Percentiles rank a stretch among this genome's conserved stretches.
These are phyloP conservation scores for Pomatorhinus ruficollis DNA, from an alignment of 2,113 vertebrate genomes.

Conservation along the genomic window DNA sequence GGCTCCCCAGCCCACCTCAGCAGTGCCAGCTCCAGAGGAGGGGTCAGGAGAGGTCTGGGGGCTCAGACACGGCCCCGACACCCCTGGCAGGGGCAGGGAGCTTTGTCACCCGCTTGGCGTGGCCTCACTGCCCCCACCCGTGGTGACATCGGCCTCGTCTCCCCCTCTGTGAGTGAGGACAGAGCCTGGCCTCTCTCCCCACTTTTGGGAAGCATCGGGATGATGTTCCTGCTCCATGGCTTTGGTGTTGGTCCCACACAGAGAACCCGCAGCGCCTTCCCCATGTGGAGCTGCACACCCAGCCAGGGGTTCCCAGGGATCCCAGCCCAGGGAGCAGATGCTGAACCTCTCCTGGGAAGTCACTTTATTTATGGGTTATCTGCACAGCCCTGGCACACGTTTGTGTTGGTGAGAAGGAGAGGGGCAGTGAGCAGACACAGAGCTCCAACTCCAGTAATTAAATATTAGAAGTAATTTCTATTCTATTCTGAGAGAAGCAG, in stretches of 20 bases:
- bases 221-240: rapidly evolving
- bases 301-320: neutral
- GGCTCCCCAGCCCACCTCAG: rapidly evolving
- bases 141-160: rapidly evolving
- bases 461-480: neutral
- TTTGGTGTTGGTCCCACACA: rapidly evolving
- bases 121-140: too few relatives aligned
- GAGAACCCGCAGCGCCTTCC: neutral
- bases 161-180: neutral
- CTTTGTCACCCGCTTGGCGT: neutral
- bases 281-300: rapidly evolving
- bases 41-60: neutral
- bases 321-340: neutral
- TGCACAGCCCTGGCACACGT: rapidly evolving
- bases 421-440: neutral
- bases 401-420: neutral
- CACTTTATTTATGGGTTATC: rapidly evolving
- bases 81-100: rapidly evolving
- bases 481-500: neutral
- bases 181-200: neutral
- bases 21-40: neutral
- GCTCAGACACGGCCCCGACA: neutral
- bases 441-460: neutral
- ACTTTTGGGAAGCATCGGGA: neutral
- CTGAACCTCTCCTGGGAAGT: neutral